Conservation (phyloP, 2,113 vertebrate species). For the Ciconia stormi region DNA sequence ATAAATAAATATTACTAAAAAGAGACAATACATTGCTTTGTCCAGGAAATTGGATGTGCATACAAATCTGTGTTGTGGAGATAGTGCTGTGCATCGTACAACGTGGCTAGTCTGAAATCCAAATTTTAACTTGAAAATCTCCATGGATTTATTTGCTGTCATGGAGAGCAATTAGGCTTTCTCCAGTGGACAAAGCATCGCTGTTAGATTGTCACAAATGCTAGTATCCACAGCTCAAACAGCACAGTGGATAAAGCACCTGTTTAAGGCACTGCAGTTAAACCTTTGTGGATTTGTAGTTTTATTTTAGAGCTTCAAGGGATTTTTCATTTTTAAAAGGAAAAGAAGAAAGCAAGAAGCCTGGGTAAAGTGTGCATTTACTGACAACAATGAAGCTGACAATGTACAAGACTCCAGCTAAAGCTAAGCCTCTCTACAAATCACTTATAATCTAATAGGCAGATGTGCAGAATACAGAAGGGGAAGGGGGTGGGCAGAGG, state of each 20-base stretch:
- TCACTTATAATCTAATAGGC: conserved; percentile 38
- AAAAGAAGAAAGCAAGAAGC: conserved; percentile 50
- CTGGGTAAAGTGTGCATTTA: conserved; percentile 12
- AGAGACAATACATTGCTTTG: not conserved
- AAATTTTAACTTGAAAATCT: conserved; percentile 57
- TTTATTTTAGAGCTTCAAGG: conserved; percentile 48
- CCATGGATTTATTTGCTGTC: conserved; percentile 52
- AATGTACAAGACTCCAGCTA: not conserved
- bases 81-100: not conserved
- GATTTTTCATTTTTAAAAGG: conserved; percentile 50
- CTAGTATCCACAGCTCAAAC: conserved; percentile 11
- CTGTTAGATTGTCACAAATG: not conserved
- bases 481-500: not conserved
- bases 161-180: conserved; percentile 63
- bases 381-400: conserved; percentile 22
- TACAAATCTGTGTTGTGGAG: not conserved
- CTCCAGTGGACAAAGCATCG: conserved; percentile 28
- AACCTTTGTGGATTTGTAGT: conserved; percentile 37
- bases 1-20: not conserved
- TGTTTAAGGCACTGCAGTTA: conserved; percentile 1
- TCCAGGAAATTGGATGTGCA: not conserved
- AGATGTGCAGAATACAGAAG: conserved; percentile 7
- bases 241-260: conserved; percentile 17
- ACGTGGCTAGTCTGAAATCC: conserved; percentile 15
- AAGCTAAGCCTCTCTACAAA: conserved; percentile 42